A percentile compares a stretch with the other conserved stretches of the same genome.
Evolutionary conservation across 2,888 invertebrate genomes (phyloP).

Genomic region (Lepas anatifera): DNA sequence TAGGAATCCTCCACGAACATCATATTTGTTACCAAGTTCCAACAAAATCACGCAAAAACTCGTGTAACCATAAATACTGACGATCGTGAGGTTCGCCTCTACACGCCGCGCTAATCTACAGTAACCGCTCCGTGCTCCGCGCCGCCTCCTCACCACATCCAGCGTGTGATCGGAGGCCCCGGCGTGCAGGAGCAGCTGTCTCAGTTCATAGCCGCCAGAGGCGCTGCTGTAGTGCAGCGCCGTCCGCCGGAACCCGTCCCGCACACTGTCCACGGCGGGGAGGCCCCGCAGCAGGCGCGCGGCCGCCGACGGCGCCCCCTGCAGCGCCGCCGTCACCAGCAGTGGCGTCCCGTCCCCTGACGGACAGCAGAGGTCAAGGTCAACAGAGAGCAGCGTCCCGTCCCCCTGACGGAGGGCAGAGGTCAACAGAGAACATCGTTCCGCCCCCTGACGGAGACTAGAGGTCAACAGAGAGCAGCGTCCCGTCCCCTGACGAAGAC

Average conservation of each 20-base stretch:
- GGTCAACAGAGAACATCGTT: background rate
- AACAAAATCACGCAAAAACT: too few relatives aligned
- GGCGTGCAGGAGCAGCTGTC: slow-evolving; percentile 16
- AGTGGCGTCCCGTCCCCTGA: slow-evolving; percentile 21
- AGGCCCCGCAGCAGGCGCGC: background rate
- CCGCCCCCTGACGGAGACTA: background rate
- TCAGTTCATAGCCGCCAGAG: background rate
- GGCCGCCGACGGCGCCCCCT: background rate
- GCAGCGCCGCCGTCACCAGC: slow-evolving; percentile 21
- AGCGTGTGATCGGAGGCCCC: slow-evolving; percentile 27
- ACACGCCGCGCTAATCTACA: too few relatives aligned
- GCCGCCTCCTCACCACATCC: slow-evolving; percentile 23
- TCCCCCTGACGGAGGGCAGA: background rate
- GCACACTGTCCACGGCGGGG: slow-evolving; percentile 17
- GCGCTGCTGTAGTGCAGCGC: slow-evolving; percentile 26
- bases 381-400: slow-evolving; percentile 24
- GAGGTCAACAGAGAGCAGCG: background rate
- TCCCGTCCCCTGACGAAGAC: background rate
- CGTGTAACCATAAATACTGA: too few relatives aligned
- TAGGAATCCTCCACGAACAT: too few relatives aligned
- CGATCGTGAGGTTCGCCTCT: too few relatives aligned
- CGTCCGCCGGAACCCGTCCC: slow-evolving; percentile 25
- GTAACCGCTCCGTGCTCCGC: background rate
- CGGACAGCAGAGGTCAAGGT: slow-evolving; percentile 17
- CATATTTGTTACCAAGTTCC: too few relatives aligned